Evolutionary conservation across 2,797 vertebrate genomes (phyloP).

Genomic region (Prunella strophiata): DNA sequence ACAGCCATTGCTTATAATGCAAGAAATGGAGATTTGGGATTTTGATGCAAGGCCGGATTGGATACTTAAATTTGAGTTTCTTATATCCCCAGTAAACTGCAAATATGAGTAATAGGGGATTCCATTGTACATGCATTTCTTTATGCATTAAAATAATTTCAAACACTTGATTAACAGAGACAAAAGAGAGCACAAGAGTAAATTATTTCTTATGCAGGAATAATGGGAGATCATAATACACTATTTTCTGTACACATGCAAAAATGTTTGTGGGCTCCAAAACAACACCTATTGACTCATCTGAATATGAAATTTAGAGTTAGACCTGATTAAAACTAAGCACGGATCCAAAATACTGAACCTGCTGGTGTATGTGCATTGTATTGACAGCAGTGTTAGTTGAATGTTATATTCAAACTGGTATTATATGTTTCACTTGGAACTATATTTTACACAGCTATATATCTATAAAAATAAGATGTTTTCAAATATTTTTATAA

Average conservation of each 20-base stretch:
- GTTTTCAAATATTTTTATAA: slow-evolving; percentile 59
- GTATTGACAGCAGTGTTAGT: not conserved
- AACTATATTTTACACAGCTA: slow-evolving; percentile 34
- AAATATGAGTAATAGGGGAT: not conserved
- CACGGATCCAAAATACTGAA: not conserved
- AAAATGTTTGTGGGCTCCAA: not conserved
- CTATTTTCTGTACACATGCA: not conserved
- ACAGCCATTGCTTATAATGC: not conserved
- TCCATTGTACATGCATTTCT: not conserved
- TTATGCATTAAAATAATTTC: not conserved
- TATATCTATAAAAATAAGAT: slow-evolving; percentile 44
- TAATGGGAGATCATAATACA: not conserved
- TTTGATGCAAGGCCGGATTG: not conserved
- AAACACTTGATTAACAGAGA: not conserved
- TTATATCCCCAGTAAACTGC: not conserved
- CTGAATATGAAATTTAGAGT: not conserved
- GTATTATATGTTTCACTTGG: not conserved
- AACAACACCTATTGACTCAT: not conserved
- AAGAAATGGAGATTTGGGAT: not conserved
- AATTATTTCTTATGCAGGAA: not conserved
- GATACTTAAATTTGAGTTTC: not conserved
- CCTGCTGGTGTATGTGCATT: not conserved
- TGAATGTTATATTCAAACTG: not conserved
- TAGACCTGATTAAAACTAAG: not conserved
- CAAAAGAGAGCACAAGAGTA: not conserved